Conservation (phyloP, 1,140 invertebrate species). For the Scaptomyza hsui region DNA sequence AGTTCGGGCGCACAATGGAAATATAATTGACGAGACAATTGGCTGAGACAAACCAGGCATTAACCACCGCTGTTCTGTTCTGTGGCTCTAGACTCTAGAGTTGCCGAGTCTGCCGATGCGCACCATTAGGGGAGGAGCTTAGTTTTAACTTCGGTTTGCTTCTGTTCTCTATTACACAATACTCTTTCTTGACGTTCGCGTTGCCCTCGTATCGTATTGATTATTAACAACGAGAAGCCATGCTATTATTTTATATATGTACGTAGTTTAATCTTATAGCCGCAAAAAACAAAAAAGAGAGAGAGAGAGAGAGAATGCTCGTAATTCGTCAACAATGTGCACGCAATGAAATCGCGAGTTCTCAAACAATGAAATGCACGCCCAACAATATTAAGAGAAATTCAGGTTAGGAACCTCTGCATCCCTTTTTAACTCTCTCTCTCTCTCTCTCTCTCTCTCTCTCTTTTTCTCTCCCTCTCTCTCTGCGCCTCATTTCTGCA, state of each 20-base stretch:
- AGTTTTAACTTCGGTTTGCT: slow-evolving; percentile 24
- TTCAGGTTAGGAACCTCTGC: slow-evolving; percentile 8
- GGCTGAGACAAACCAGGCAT: slow-evolving; percentile 60
- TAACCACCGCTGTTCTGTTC: slow-evolving; percentile 71
- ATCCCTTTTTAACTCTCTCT: background rate
- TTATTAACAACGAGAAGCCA: slow-evolving; percentile 54
- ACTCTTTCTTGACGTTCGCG: slow-evolving; percentile 19
- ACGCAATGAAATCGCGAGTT: no score
- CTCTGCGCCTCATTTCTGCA: no score
- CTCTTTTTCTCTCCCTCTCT: background rate
- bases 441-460: background rate
- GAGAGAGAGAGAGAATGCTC: slow-evolving; percentile 44
- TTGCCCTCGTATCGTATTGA: slow-evolving; percentile 42
- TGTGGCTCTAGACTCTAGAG: slow-evolving; percentile 10
- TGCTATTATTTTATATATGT: slow-evolving; percentile 40
- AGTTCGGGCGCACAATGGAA: slow-evolving; percentile 52
- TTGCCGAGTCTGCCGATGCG: slow-evolving; percentile 2
- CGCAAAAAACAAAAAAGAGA: slow-evolving; percentile 12
- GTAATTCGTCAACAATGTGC: slow-evolving; percentile 65
- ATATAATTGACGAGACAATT: slow-evolving; percentile 76
- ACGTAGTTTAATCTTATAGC: background rate
- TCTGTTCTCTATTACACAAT: slow-evolving; percentile 57
- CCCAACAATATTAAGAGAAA: slow-evolving; percentile 39
- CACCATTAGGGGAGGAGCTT: slow-evolving; percentile 61
- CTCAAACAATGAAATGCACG: slow-evolving; percentile 64